Evolutionary conservation across 1,140 invertebrate species (phyloP), one percentile per base, ranked within the genome.

Genomic region (Cataglyphis hispanica): DNA sequence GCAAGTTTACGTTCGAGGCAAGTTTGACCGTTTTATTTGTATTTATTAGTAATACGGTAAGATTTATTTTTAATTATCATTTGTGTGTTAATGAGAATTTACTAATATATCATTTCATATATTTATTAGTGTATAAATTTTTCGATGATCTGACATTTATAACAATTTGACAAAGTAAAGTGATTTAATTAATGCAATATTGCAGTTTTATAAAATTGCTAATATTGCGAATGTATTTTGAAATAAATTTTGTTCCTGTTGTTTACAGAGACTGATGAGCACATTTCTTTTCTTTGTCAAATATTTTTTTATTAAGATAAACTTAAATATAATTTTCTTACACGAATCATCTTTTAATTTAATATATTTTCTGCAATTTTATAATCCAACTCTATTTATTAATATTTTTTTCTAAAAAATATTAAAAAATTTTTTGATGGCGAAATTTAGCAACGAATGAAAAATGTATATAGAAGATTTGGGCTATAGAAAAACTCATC

Each of bases 21-120:
- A 7, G 11, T 37, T 60, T 27, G 25, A 3, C 11, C 53, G n/a
- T 81, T 43, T 81, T 72, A 19, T 74, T 83, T 83, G 22, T 46
- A 19, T 19, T 43, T 58, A 81, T 81, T 81, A 81, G 56, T 81
- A 81, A 72, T 22, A 2, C 19, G 22, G 16, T 4, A 16, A 43
- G 25, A 3, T 66, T 50, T 3, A 31, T 43, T 40, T 11, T 43
- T 13, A 46, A 46, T 50, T 3, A n/a, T 40, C 11, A 34, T 50
- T 16, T 16, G 16, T 43, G 50, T 27, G 16, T 22, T 25, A 34
- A 34, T 8, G 37, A 58, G 19, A 60, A 31, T 43, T 81, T 31
- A 70, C 1, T 27, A 56, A 69, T 22, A 22, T n/a, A 34, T 34
- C n/a, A 31, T 0, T 70, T 46, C 16, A 67, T n/a, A n/a, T n/a